phyloP scores from a whole-genome alignment of 2,888 invertebrate species.

The Calameuta pallipes region DNA sequence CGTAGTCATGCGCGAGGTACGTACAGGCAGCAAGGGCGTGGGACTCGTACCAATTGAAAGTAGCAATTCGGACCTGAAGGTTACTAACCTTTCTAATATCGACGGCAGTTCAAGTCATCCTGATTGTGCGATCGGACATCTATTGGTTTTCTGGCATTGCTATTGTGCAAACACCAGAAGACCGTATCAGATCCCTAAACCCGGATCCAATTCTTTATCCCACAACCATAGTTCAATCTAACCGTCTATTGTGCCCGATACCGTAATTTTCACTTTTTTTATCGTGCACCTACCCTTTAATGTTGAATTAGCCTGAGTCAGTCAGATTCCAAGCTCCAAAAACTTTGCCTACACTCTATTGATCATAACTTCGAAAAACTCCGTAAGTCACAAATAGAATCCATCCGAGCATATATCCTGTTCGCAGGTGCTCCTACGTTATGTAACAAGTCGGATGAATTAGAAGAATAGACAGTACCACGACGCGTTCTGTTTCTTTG shows the following conservation, averaged over 20 bases:
- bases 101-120: conserved; percentile 4
- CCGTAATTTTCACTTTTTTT: background rate
- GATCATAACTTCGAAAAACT: background rate
- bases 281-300: background rate
- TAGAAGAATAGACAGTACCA: background rate
- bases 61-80: background rate
- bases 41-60: background rate
- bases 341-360: background rate
- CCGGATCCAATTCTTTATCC: background rate
- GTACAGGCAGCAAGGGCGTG: background rate
- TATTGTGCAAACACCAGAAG: conserved; percentile 28
- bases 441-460: background rate
- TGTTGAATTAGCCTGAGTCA: background rate
- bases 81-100: background rate
- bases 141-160: conserved; percentile 17
- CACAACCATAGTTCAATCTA: background rate
- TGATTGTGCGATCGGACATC: conserved; percentile 10
- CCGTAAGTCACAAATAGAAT: background rate
- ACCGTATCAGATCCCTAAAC: conserved; percentile 13
- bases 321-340: background rate
- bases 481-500: background rate
- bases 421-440: background rate
- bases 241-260: background rate
- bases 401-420: background rate
- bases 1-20: background rate